Conservation (phyloP, 2,113 vertebrate species). For the Anarrhichthys ocellatus region DNA sequence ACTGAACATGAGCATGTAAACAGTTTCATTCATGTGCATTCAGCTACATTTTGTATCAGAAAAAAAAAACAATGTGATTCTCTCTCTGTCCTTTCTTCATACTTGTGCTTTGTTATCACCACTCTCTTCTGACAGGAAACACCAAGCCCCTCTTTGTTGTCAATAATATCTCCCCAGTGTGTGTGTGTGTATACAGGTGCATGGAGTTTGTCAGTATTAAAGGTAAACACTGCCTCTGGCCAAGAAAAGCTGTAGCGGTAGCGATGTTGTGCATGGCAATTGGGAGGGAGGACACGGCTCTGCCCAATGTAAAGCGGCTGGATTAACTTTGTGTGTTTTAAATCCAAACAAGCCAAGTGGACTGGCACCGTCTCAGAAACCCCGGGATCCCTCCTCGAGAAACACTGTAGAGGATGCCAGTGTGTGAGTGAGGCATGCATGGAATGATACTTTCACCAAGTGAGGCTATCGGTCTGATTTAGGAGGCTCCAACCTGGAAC, state of each 20-base stretch:
- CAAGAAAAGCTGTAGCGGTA: constrained; percentile 45
- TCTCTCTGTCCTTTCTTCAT: background rate
- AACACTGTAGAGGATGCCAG: constrained; percentile 26
- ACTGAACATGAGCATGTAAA: background rate
- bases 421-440: constrained; percentile 31
- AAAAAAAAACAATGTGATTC: background rate
- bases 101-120: background rate
- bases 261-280: constrained; percentile 53
- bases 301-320: constrained; percentile 44
- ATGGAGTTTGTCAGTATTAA: constrained; percentile 52
- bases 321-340: constrained; percentile 41
- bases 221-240: constrained; percentile 59
- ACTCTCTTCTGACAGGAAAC: background rate
- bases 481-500: constrained; percentile 33
- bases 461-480: constrained; percentile 31
- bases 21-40: background rate
- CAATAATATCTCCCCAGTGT: background rate
- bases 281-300: constrained; percentile 49
- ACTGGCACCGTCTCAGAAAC: constrained; percentile 40
- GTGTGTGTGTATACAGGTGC: background rate
- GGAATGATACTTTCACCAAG: constrained; percentile 54
- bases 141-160: background rate
- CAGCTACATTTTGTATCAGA: background rate
- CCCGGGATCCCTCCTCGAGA: constrained; percentile 33
- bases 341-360: constrained; percentile 42